phyloP scores from a whole-genome alignment of 2,113 vertebrate genomes.

The Megaptera novaeangliae region DNA sequence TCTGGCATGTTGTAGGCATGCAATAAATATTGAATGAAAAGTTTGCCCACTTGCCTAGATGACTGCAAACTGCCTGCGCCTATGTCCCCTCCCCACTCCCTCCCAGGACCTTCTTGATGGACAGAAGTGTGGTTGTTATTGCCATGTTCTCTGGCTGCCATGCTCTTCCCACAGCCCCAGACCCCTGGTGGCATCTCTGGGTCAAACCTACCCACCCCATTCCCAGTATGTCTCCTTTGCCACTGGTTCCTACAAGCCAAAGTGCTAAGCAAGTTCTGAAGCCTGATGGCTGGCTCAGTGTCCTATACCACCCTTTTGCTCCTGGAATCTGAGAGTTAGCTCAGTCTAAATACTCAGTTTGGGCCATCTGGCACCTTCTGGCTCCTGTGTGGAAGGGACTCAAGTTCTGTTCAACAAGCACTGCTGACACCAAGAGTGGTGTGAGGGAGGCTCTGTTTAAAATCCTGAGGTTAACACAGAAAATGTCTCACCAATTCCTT shows the following conservation, averaged over 20 bases:
- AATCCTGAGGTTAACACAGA: not conserved
- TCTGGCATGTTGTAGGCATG: not conserved
- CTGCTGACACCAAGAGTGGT: not conserved
- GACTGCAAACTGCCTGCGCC: not conserved
- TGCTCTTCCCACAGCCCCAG: not conserved
- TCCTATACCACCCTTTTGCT: not conserved
- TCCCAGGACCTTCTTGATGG: not conserved
- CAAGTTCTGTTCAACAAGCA: not conserved
- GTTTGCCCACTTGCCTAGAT: not conserved
- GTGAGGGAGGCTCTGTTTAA: not conserved
- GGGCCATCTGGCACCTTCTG: conserved; percentile 24
- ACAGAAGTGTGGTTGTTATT: not conserved
- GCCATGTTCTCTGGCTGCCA: not conserved
- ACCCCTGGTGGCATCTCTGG: not conserved
- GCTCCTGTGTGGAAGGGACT: not conserved
- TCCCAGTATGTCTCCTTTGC: not conserved
- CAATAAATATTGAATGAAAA: not conserved
- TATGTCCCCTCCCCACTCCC: not conserved
- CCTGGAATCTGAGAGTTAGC: not conserved
- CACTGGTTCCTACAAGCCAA: not conserved
- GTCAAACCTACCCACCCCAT: not conserved
- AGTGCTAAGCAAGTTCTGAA: not conserved
- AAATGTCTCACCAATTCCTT: not conserved
- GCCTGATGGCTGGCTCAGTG: not conserved
- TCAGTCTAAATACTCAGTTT: not conserved